These are phyloP conservation scores for Valencia hispanica DNA, from an alignment of 2,797 vertebrate species.

Conservation along the genomic window DNA sequence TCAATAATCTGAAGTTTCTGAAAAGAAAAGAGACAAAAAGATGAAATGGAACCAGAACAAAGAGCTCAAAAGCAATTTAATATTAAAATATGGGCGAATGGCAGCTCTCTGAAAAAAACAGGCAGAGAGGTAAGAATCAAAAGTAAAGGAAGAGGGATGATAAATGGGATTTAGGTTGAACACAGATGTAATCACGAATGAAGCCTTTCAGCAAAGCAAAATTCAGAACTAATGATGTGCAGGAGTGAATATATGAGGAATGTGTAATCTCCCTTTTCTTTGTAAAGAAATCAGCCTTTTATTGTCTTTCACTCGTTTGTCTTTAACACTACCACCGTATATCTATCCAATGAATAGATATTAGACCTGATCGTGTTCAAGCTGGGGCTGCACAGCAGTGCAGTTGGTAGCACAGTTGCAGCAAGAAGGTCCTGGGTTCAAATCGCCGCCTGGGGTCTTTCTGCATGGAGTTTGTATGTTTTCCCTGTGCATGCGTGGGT, in stretches of 20 bases:
- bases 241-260: conserved; percentile 4
- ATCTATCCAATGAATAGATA: conserved; percentile 24
- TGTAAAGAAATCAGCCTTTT: background rate
- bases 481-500: too few relatives aligned
- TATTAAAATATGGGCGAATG: conserved; percentile 45
- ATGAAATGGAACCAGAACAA: conserved; percentile 26
- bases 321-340: background rate
- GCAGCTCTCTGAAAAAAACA: conserved; percentile 31
- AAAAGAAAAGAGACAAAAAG: conserved; percentile 12
- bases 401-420: too few relatives aligned
- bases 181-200: conserved; percentile 27
- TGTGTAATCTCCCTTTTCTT: too few relatives aligned
- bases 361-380: too few relatives aligned
- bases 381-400: too few relatives aligned
- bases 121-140: background rate
- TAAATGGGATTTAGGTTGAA: conserved; percentile 32
- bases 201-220: background rate
- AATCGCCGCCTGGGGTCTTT: too few relatives aligned
- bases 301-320: background rate
- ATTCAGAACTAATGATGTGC: background rate
- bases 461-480: too few relatives aligned
- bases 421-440: too few relatives aligned
- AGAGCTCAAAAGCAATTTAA: conserved; percentile 49
- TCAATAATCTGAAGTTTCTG: conserved; percentile 11
- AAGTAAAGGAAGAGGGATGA: conserved; percentile 15